Conservation (phyloP, 2,888 invertebrate genomes). For the Linnaemya vulpina region DNA sequence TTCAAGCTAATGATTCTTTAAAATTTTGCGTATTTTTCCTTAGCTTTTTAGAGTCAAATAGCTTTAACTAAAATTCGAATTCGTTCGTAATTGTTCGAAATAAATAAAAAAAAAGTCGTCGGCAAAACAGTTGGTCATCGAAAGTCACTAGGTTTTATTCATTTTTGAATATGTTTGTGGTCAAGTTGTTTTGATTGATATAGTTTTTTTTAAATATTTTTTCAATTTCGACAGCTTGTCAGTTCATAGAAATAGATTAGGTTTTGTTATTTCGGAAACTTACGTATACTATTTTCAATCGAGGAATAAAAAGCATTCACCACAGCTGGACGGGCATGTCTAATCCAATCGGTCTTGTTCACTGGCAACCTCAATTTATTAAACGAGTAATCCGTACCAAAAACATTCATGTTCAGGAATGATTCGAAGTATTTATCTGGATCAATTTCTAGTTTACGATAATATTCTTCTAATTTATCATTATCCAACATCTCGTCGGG, state of each 20-base stretch:
- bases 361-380: constrained; percentile 90
- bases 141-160: no score
- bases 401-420: constrained; percentile 89
- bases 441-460: constrained; percentile 89
- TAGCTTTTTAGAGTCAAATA: no score
- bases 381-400: constrained; percentile 91
- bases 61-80: no score
- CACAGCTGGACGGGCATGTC: constrained; percentile 92
- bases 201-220: no score
- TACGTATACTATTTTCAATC: constrained; percentile 94
- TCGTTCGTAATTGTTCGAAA: no score
- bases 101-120: no score
- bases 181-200: no score
- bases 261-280: constrained; percentile 82
- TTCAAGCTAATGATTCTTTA: no score
- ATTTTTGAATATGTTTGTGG: no score
- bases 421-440: constrained; percentile 89
- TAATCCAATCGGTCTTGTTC: constrained; percentile 93
- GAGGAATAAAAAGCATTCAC: constrained; percentile 94
- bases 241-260: not conserved
- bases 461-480: constrained; percentile 90
- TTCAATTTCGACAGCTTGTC: no score
- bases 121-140: no score
- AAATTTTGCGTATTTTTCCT: no score
- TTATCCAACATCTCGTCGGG: constrained; percentile 94